A percentile compares a stretch with the other conserved stretches of the same genome.
phyloP scores from a whole-genome alignment of 2,797 vertebrate genomes.

The Loriculus beryllinus region DNA sequence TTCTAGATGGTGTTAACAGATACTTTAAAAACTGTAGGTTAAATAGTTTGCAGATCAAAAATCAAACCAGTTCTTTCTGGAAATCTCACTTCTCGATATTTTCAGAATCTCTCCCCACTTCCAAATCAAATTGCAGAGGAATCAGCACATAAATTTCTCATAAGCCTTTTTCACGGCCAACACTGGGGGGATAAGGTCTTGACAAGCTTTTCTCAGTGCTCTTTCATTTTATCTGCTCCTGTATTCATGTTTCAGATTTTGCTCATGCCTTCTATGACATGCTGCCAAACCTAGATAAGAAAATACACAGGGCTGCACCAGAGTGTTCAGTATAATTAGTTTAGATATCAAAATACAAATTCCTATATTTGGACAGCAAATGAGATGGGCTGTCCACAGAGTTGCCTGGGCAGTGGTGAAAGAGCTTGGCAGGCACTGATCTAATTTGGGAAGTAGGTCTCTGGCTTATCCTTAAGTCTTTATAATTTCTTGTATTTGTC shows the following conservation, averaged over 20 bases:
- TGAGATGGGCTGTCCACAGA: not conserved
- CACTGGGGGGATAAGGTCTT: accelerated
- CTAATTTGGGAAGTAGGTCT: not conserved
- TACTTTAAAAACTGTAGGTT: not conserved
- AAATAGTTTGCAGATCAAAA: not conserved
- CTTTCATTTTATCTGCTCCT: not conserved
- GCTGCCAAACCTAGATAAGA: not conserved
- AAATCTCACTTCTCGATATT: not conserved
- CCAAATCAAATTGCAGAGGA: not conserved
- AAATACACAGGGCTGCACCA: not conserved
- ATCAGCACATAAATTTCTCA: not conserved
- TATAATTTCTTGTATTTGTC: not conserved
- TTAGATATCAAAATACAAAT: slow-evolving; percentile 30
- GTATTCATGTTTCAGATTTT: slow-evolving; percentile 7
- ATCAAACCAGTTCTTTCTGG: not conserved
- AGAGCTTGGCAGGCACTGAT: not conserved
- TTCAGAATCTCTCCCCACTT: not conserved
- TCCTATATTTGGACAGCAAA: not conserved
- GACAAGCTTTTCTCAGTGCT: not conserved
- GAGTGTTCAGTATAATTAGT: not conserved
- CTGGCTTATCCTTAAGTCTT: not conserved
- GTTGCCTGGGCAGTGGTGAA: not conserved
- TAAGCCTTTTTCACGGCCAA: not conserved
- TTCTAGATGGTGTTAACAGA: not conserved
- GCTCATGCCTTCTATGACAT: not conserved